Conservation (phyloP, 2,888 invertebrate genomes). For the Coelinius sp. region DNA sequence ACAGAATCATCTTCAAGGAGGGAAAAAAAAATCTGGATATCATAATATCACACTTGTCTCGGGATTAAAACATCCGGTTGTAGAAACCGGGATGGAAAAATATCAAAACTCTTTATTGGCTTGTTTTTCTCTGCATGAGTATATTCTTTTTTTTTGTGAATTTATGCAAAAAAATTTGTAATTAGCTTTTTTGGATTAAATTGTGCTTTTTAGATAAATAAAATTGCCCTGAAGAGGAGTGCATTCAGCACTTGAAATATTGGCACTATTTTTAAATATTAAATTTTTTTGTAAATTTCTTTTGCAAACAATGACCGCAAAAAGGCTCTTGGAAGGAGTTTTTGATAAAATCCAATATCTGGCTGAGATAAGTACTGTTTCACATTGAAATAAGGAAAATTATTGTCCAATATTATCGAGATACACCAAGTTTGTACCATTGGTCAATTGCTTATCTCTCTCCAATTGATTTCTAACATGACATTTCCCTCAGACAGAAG, state of each 20-base stretch:
- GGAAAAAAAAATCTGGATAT: neutral
- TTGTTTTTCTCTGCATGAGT: slow-evolving; percentile 59
- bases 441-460: slow-evolving; percentile 51
- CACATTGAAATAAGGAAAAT: slow-evolving; percentile 44
- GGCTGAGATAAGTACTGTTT: slow-evolving; percentile 51
- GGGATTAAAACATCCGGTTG: slow-evolving; percentile 51
- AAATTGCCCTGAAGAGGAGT: neutral
- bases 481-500: slow-evolving; percentile 31
- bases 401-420: slow-evolving; percentile 41
- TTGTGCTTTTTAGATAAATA: neutral
- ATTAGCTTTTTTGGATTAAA: no score
- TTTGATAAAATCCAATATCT: slow-evolving; percentile 53
- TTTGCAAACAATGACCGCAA: no score
- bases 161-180: slow-evolving; percentile 10
- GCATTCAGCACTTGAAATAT: no score
- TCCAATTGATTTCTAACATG: slow-evolving; percentile 47
- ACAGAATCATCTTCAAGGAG: neutral
- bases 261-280: no score
- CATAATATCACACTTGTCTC: slow-evolving; percentile 42
- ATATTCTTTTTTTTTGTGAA: neutral
- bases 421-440: slow-evolving; percentile 5
- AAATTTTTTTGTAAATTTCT: no score
- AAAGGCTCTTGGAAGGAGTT: neutral
- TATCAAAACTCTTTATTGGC: slow-evolving; percentile 59
- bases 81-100: slow-evolving; percentile 38